Evolutionary conservation across 1,140 invertebrate species (phyloP).

Genomic region (Nasonia giraulti): DNA sequence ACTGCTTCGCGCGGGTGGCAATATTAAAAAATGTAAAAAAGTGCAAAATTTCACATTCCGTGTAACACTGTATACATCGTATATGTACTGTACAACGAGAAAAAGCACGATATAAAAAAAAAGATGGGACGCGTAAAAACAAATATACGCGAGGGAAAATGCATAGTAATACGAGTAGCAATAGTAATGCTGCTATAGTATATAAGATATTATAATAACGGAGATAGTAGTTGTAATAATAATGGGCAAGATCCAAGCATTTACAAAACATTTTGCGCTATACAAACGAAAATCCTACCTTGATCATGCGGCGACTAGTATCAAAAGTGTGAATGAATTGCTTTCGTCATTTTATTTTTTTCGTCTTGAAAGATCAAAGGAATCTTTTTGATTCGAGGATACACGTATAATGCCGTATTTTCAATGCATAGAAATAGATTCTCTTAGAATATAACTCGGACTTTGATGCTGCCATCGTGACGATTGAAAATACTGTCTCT

Average conservation of each 20-base stretch:
- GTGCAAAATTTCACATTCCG: not conserved
- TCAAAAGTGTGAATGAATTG: conserved; percentile 28
- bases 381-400: not conserved
- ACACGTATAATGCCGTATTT: not conserved
- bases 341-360: not conserved
- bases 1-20: not conserved
- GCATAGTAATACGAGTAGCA: not conserved
- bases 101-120: conserved; percentile 32
- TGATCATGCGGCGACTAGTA: conserved; percentile 49
- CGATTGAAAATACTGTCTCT: not conserved
- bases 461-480: not conserved
- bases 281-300: conserved; percentile 56
- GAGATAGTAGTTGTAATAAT: conserved; percentile 33
- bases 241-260: conserved; percentile 61
- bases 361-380: not conserved
- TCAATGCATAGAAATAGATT: not conserved
- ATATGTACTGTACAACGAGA: conserved; percentile 42
- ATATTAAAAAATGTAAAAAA: conserved; percentile 15
- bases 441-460: not conserved
- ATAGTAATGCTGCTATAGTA: not conserved
- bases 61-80: not conserved
- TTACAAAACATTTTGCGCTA: conserved; percentile 56
- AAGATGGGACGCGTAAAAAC: not conserved
- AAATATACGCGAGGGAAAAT: not conserved
- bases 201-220: conserved; percentile 35